phyloP scores from a whole-genome alignment of 2,888 invertebrate species.

The Callosobruchus maculatus region DNA sequence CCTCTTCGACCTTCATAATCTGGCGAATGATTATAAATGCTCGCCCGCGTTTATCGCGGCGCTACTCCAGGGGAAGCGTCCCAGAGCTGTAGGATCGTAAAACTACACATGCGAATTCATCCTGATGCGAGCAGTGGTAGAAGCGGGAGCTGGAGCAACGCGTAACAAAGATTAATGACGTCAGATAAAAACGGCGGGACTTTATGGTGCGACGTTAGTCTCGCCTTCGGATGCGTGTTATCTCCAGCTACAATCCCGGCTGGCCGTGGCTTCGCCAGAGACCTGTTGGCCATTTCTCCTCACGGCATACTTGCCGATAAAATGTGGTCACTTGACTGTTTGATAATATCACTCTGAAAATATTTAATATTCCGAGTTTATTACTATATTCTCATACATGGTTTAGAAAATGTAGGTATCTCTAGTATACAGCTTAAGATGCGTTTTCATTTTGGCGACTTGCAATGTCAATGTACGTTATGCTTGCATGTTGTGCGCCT shows the following conservation, averaged over 20 bases:
- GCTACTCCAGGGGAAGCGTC: neutral
- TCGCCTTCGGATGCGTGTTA: neutral
- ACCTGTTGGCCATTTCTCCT: neutral
- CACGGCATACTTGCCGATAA: neutral
- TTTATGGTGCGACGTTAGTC: neutral
- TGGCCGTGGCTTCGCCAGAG: neutral
- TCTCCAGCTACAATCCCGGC: neutral
- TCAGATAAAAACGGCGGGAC: neutral
- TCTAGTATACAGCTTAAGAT: no score
- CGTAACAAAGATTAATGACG: neutral
- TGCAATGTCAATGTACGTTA: no score
- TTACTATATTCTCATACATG: no score
- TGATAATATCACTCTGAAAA: no score
- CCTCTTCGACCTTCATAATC: neutral
- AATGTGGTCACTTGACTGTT: neutral
- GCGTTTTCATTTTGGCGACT: no score
- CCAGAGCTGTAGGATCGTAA: neutral
- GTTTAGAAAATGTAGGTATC: no score
- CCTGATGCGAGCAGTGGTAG: neutral
- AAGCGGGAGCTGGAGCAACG: neutral
- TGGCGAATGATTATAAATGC: neutral
- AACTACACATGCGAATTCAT: neutral
- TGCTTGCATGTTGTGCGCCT: no score
- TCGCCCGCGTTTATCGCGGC: neutral
- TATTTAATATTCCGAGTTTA: no score